These are phyloP conservation scores for Seriola aureovittata DNA, from an alignment of 2,113 vertebrate species.

Conservation along the genomic window DNA sequence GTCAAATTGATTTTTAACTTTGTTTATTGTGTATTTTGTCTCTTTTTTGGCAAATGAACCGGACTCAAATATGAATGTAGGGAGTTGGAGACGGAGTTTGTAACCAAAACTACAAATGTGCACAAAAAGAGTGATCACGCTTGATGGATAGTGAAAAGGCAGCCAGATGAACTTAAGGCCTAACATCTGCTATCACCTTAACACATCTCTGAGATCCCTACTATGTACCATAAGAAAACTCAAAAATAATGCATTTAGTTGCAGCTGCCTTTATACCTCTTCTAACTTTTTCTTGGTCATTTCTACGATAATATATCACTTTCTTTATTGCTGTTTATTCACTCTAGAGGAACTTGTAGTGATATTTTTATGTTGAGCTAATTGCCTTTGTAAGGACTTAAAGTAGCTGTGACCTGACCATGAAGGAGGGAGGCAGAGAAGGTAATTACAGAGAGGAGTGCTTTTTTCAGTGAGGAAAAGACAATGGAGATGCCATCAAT, in stretches of 20 bases:
- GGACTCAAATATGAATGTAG: too few species aligned
- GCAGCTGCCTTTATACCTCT: slow-evolving; percentile 28
- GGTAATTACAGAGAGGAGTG: slow-evolving; percentile 76
- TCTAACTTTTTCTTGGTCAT: slow-evolving; percentile 19
- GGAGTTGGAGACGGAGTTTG: too few species aligned
- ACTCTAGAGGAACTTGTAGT: slow-evolving; percentile 38
- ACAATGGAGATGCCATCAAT: slow-evolving; percentile 83
- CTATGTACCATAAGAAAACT: slow-evolving; percentile 4
- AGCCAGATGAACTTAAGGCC: too few species aligned
- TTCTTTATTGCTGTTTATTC: slow-evolving; percentile 46
- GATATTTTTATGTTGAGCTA: slow-evolving; percentile 50
- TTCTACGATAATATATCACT: slow-evolving; percentile 42
- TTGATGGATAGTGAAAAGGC: too few species aligned
- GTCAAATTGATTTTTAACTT: too few species aligned
- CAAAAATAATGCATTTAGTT: slow-evolving; percentile 23
- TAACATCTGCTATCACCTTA: too few species aligned
- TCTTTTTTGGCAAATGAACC: too few species aligned
- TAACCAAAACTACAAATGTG: too few species aligned
- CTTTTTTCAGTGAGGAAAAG: slow-evolving; percentile 69
- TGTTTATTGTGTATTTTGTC: too few species aligned
- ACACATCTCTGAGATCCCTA: neutral
- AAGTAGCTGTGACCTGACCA: slow-evolving; percentile 74
- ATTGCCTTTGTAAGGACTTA: slow-evolving; percentile 74
- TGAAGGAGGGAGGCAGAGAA: slow-evolving; percentile 59
- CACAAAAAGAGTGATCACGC: too few species aligned